Conservation (phyloP, 2,113 vertebrate species). For the Corythornis madagascariensis region DNA sequence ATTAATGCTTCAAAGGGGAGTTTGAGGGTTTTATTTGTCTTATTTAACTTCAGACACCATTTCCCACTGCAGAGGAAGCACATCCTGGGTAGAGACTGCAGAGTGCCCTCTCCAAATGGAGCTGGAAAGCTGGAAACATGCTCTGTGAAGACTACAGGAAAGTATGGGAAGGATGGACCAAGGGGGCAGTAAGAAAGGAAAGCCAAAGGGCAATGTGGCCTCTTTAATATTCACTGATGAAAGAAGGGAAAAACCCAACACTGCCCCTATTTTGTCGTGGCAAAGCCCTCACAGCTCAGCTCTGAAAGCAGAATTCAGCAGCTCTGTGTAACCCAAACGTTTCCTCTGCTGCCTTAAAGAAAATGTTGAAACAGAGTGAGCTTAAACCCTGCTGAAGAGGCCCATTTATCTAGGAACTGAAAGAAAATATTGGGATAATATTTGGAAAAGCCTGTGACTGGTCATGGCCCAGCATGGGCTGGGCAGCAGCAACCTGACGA, state of each 20-base stretch:
- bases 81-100: background rate
- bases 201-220: background rate
- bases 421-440: constrained; percentile 56
- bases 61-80: rapidly evolving
- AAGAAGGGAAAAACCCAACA: constrained; percentile 4
- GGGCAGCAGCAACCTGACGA: background rate
- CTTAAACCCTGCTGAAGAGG: constrained; percentile 50
- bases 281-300: background rate
- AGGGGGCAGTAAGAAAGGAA: background rate
- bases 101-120: background rate
- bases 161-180: rapidly evolving
- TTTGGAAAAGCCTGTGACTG: constrained; percentile 36
- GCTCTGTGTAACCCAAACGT: background rate
- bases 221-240: background rate
- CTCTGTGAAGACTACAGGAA: background rate
- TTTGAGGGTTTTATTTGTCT: background rate
- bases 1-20: rapidly evolving
- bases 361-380: background rate
- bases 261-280: background rate
- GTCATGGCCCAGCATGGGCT: background rate
- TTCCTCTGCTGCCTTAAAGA: constrained; percentile 28
- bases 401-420: constrained; percentile 45
- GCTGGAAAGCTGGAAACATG: background rate
- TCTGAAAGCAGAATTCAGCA: constrained; percentile 35
- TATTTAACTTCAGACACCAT: background rate